These are phyloP conservation scores for Micromesistius poutassou DNA, from an alignment of 2,797 vertebrate genomes.

Conservation along the genomic window DNA sequence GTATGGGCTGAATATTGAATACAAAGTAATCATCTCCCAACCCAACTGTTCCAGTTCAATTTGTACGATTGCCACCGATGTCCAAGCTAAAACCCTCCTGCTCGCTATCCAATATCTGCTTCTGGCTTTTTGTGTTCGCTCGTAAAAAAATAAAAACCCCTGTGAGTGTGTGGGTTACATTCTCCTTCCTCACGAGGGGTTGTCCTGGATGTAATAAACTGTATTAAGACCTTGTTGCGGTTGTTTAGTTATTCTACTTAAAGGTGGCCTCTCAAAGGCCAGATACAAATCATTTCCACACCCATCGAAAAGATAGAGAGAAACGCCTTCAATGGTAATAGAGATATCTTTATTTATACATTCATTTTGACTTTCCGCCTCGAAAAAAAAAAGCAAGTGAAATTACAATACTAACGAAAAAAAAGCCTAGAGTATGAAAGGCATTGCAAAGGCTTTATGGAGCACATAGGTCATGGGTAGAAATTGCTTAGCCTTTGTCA, in stretches of 20 bases:
- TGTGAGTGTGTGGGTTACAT: background rate
- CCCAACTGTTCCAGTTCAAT: background rate
- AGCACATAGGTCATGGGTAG: constrained; percentile 55
- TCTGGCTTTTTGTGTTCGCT: too few species aligned
- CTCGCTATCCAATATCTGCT: too few species aligned
- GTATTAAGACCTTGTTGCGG: background rate
- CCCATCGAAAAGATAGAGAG: constrained; percentile 30
- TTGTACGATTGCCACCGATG: background rate
- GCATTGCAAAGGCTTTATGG: constrained; percentile 55
- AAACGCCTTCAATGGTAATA: constrained; percentile 29
- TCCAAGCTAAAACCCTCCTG: background rate
- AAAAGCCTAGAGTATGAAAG: constrained; percentile 37
- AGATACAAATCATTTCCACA: constrained; percentile 41
- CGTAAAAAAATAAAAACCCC: too few species aligned
- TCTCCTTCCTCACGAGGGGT: background rate
- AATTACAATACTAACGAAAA: background rate
- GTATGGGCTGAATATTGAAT: background rate
- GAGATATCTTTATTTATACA: constrained; percentile 27
- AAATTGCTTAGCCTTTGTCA: constrained; percentile 36
- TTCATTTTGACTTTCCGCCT: background rate
- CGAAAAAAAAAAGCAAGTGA: background rate
- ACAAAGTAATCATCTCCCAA: too few species aligned
- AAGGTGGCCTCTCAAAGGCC: constrained; percentile 17
- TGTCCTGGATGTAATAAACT: background rate
- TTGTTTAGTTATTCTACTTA: constrained; percentile 33